A percentile compares a stretch with the other conserved stretches of the same genome.
phyloP scores from a whole-genome alignment of 2,113 vertebrate genomes.

The Carassius auratus region DNA sequence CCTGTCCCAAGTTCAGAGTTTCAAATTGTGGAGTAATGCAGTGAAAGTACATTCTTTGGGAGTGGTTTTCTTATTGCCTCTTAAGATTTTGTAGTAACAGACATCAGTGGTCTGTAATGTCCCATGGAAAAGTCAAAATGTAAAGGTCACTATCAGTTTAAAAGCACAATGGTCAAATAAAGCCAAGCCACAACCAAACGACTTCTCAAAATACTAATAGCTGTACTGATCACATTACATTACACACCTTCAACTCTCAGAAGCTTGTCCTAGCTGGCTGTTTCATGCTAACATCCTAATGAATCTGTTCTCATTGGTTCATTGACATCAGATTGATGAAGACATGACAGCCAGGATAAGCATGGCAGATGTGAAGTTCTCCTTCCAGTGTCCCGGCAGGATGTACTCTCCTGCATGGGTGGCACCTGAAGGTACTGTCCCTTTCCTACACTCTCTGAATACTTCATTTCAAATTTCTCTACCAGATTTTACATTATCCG shows the following conservation, averaged over 20 bases:
- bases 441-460: neutral
- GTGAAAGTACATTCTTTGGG: neutral
- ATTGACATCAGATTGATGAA: conserved; percentile 87
- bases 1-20: neutral
- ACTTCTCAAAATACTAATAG: neutral
- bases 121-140: neutral
- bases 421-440: conserved; percentile 89
- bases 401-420: conserved; percentile 98
- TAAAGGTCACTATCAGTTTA: neutral
- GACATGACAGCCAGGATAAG: conserved; percentile 98
- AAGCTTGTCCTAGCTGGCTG: neutral
- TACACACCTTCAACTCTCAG: neutral
- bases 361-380: conserved; percentile 97
- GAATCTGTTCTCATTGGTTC: neutral
- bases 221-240: neutral
- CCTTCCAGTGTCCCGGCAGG: conserved; percentile 95
- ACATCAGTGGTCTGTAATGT: neutral
- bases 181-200: neutral
- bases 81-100: neutral
- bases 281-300: neutral
- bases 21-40: no score
- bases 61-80: no score
- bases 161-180: neutral
- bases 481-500: neutral
- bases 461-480: neutral